Evolutionary conservation across 1,140 invertebrate genomes (phyloP).

Genomic region (Lucilia cuprina): DNA sequence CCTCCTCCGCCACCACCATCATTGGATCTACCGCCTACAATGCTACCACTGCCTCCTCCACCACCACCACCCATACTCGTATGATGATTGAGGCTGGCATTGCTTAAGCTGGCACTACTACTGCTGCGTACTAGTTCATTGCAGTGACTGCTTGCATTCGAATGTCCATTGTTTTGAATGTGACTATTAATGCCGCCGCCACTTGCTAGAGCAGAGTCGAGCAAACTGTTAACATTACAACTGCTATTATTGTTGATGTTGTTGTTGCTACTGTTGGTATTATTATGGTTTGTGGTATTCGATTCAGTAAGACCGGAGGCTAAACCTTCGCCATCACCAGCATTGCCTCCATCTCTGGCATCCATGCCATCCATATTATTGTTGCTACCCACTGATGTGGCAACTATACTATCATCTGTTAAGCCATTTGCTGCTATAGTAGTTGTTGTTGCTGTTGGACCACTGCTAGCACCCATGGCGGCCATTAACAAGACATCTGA

Average conservation of each 20-base stretch:
- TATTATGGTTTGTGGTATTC: conserved; percentile 6
- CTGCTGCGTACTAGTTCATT: conserved; percentile 44
- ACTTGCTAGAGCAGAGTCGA: conserved; percentile 6
- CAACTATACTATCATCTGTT: neutral
- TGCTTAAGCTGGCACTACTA: conserved; percentile 47
- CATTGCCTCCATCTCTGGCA: neutral
- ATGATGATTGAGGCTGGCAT: conserved; percentile 38
- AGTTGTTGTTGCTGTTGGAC: conserved; percentile 21
- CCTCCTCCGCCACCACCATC: conserved; percentile 36
- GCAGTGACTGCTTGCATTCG: conserved; percentile 44
- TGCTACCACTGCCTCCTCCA: conserved; percentile 11
- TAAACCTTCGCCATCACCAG: conserved; percentile 26
- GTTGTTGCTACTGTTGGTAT: neutral
- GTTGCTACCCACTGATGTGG: neutral
- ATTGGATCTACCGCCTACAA: neutral
- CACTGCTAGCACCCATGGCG: conserved; percentile 34
- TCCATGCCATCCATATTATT: conserved; percentile 27
- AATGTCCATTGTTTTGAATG: conserved; percentile 24
- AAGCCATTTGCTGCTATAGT: conserved; percentile 25
- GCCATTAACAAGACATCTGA: conserved; percentile 30
- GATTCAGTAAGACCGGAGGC: conserved; percentile 23
- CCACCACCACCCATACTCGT: neutral
- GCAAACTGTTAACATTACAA: conserved; percentile 18
- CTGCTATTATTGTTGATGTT: conserved; percentile 13
- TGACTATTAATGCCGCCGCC: neutral